Percentiles rank a stretch among this genome's conserved stretches.
These are phyloP conservation scores for Noctua janthe DNA, from an alignment of 2,888 invertebrate species.

Conservation along the genomic window DNA sequence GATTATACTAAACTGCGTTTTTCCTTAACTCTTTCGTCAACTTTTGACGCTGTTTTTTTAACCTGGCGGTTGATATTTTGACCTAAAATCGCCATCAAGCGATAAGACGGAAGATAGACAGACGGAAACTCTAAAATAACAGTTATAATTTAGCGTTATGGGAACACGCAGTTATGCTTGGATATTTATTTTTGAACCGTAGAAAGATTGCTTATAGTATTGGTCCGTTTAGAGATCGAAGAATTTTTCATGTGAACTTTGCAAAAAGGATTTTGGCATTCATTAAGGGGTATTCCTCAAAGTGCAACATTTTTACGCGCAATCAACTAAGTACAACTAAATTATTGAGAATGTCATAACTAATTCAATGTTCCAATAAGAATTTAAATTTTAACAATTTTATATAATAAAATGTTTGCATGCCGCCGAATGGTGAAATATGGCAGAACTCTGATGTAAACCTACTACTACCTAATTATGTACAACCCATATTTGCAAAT, in stretches of 20 bases:
- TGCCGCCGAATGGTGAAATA: too few species aligned
- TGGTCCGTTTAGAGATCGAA: background rate
- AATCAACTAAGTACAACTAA: too few species aligned
- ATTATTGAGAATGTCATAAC: too few species aligned
- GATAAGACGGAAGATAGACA: slow-evolving; percentile 39
- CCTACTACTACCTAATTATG: too few species aligned
- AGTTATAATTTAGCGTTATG: slow-evolving; percentile 55
- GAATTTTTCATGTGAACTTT: background rate
- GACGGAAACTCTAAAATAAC: slow-evolving; percentile 60
- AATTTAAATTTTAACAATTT: too few species aligned
- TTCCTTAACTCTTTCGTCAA: slow-evolving; percentile 1
- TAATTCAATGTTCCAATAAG: too few species aligned
- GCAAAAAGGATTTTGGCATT: background rate
- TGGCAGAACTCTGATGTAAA: too few species aligned
- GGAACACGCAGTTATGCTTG: slow-evolving; percentile 30
- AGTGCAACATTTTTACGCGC: too few species aligned
- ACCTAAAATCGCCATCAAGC: slow-evolving; percentile 58
- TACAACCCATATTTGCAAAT: too few species aligned
- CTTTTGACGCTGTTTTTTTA: slow-evolving; percentile 15
- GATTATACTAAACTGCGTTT: slow-evolving; percentile 4
- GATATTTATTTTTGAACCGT: slow-evolving; percentile 35
- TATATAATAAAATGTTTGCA: too few species aligned
- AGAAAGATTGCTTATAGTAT: slow-evolving; percentile 24
- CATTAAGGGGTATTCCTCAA: too few species aligned
- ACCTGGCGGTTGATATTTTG: slow-evolving; percentile 33